These are phyloP conservation scores for Loris lydekkerianus DNA, from an alignment of 2,797 vertebrate species.

Conservation along the genomic window DNA sequence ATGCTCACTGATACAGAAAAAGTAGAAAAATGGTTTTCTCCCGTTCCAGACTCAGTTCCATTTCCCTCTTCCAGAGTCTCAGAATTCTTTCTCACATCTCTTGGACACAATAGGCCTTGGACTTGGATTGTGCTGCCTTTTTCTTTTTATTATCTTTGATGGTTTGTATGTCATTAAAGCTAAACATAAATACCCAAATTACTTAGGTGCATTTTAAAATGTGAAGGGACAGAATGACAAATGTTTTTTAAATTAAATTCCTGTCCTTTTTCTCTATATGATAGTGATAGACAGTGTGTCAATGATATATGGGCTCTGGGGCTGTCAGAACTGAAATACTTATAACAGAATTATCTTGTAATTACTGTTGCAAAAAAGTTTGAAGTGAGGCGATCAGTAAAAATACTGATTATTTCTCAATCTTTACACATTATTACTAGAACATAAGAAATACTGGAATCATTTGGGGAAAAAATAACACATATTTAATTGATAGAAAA, in stretches of 20 bases:
- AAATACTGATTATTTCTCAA: neutral
- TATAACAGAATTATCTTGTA: neutral
- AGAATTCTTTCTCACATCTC: neutral
- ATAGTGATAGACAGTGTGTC: slow-evolving; percentile 64
- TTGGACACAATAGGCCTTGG: neutral
- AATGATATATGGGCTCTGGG: slow-evolving; percentile 27
- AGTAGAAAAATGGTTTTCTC: neutral
- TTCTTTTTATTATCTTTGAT: slow-evolving; percentile 69
- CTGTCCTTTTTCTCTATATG: neutral
- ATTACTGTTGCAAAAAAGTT: neutral
- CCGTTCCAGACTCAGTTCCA: neutral
- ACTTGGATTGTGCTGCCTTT: slow-evolving; percentile 21
- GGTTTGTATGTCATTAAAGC: slow-evolving; percentile 34
- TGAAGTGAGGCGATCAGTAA: neutral
- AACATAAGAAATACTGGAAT: neutral
- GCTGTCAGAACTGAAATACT: neutral
- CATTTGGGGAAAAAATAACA: neutral
- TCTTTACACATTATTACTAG: neutral
- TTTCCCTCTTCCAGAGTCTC: neutral
- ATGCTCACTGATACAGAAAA: neutral
- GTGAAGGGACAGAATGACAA: slow-evolving; percentile 71
- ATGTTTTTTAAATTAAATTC: slow-evolving; percentile 41
- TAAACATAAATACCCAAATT: slow-evolving; percentile 72
- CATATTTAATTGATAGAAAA: slow-evolving; percentile 43
- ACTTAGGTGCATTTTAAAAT: slow-evolving; percentile 60